Percentiles rank a stretch among this genome's conserved stretches.
Evolutionary conservation across 2,113 vertebrate genomes (phyloP).

Genomic region (Ginglymostoma cirratum): DNA sequence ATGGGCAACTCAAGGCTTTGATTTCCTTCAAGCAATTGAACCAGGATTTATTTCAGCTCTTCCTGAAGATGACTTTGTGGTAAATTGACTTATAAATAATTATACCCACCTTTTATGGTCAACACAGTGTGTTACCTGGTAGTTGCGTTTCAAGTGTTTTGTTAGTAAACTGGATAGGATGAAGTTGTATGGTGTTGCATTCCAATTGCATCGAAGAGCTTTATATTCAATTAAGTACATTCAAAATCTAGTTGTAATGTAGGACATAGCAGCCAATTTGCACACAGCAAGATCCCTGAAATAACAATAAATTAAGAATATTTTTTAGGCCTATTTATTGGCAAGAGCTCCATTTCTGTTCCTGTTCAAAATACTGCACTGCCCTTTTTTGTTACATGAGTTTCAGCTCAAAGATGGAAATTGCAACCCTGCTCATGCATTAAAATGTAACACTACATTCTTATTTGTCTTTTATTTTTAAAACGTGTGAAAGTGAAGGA

Average conservation of each 20-base stretch:
- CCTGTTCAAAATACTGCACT: not conserved
- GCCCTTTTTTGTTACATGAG: not conserved
- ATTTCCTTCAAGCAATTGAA: constrained; percentile 97
- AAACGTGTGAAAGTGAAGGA: not conserved
- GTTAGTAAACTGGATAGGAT: too few relatives aligned
- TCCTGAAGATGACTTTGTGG: constrained; percentile 97
- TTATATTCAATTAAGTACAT: not conserved
- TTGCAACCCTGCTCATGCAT: not conserved
- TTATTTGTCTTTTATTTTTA: not conserved
- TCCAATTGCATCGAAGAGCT: not conserved
- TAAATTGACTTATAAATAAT: constrained; percentile 49
- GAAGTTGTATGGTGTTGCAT: not conserved
- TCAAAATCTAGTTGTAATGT: not conserved
- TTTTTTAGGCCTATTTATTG: not conserved
- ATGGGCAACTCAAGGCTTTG: constrained; percentile 98
- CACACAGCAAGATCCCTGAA: not conserved
- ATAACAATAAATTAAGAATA: not conserved
- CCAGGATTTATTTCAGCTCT: constrained; percentile 93
- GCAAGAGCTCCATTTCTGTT: not conserved
- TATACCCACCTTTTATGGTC: not conserved
- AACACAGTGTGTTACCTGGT: not conserved
- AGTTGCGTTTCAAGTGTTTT: not conserved
- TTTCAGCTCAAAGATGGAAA: not conserved
- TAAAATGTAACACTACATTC: not conserved
- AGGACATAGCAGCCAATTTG: not conserved